Evolutionary conservation across 2,113 vertebrate genomes (phyloP), one percentile per base, ranked within the genome.

Genomic region (Proteles cristata): DNA sequence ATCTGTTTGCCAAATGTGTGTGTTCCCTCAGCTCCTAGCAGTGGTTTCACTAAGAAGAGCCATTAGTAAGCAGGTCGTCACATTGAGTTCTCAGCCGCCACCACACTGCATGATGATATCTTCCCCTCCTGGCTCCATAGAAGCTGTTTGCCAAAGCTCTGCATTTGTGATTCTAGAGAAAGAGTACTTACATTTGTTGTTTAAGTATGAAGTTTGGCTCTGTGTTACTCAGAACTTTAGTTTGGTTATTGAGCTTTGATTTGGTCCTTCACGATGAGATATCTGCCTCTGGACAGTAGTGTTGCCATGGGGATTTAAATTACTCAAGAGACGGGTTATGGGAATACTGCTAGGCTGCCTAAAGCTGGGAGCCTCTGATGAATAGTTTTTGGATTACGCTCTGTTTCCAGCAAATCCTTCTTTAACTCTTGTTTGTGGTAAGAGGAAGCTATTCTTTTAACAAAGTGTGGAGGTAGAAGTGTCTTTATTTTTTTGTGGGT

Each of bases 1-100:
- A 95, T 97, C 96, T 95, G 96, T 95, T 97, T 97, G 97, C 97
- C 97, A 97, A 96, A 95, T 97, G 93, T 90, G 86, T 92, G 79
- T 90, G 84, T 87, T 97, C 92, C 77, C 66, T 92, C 45, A 7
- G 33, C 83, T 94, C 53, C 28, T 86, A 23, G 35, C 76, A n/a
- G 53, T 86, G 89, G 48, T 65, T 82, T 61, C 35, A 65, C n/a
- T 83, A 16, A 77, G 94, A 81, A 81, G 83, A 92, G 66, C 95
- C 93, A 23, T 96, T 90, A 81, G 87, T 61, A 26, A 69, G 48
- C 0, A 7, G 23, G 50, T 85, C 69, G 77, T 85, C 25, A 26
- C 39, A 55, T 33, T 45, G 77, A 87, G 61, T 88, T 71, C 93
- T 85, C 53, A 73, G 55, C 87, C 15, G 53, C 73, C 39, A 33